phyloP scores from a whole-genome alignment of 2,113 vertebrate species.

The Ivindomyrus marchei region DNA sequence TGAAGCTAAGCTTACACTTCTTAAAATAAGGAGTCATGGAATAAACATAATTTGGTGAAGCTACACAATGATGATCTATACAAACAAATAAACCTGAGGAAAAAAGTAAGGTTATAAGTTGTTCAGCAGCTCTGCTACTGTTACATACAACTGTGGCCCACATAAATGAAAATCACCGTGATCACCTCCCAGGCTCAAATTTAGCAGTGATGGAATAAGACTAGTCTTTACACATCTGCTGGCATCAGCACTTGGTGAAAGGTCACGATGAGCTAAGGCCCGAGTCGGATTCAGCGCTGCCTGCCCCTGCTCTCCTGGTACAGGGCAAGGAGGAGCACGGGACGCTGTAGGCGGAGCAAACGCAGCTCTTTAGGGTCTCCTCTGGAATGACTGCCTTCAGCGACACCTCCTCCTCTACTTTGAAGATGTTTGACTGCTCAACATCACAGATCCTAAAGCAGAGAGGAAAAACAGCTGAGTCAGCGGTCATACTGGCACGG shows the following conservation, averaged over 20 bases:
- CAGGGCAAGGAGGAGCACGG: constrained; percentile 50
- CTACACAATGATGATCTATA: not conserved
- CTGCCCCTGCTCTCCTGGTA: constrained; percentile 6
- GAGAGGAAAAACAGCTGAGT: not conserved
- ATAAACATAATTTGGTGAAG: not conserved
- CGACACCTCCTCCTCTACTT: constrained; percentile 83
- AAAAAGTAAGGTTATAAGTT: not conserved
- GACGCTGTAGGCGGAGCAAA: constrained; percentile 70
- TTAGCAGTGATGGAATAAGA: not conserved
- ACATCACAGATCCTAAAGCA: constrained; percentile 80
- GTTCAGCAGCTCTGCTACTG: not conserved
- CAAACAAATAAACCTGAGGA: constrained; percentile 7
- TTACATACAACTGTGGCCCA: not conserved
- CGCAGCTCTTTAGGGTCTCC: constrained; percentile 69
- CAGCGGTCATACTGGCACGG: not conserved
- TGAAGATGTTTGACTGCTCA: constrained; percentile 85
- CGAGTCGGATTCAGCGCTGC: constrained; percentile 50
- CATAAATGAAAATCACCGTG: not conserved
- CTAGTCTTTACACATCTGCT: not conserved
- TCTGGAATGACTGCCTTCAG: constrained; percentile 78
- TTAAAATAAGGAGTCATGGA: not conserved
- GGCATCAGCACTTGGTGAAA: not conserved
- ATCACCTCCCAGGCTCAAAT: not conserved
- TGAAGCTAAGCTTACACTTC: not conserved
- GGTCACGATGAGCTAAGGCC: constrained; percentile 57